A percentile compares a stretch with the other conserved stretches of the same genome.
phyloP scores from a whole-genome alignment of 2,888 invertebrate species.

The Trichacis sp. region DNA sequence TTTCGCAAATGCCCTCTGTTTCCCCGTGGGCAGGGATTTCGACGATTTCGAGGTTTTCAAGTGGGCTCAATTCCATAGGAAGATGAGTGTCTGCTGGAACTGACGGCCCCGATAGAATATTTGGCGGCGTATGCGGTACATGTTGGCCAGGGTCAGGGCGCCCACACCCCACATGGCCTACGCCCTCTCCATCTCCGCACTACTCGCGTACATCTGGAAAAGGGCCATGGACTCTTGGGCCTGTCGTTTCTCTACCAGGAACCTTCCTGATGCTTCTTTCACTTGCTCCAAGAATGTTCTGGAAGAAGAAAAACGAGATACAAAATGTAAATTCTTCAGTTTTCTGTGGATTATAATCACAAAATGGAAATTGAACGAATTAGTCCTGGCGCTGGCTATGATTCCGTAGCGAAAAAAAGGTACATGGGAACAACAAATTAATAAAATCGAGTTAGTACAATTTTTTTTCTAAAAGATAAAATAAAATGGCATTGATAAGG shows the following conservation, averaged over 20 bases:
- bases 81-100: constrained; percentile 63
- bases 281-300: constrained; percentile 82
- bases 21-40: no score
- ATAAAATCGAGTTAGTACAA: no score
- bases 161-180: constrained; percentile 69
- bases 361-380: no score
- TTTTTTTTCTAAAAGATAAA: no score
- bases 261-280: constrained; percentile 87
- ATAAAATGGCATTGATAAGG: no score
- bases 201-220: constrained; percentile 76
- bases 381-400: no score
- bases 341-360: no score
- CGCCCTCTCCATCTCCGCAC: constrained; percentile 66
- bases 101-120: constrained; percentile 66
- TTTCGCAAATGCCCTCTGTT: no score
- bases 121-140: constrained; percentile 66
- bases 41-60: not conserved
- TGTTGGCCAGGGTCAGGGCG: constrained; percentile 66
- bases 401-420: no score
- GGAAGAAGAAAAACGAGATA: constrained; percentile 30
- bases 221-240: constrained; percentile 90
- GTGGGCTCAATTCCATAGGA: constrained; percentile 66
- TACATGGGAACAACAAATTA: no score
- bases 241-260: constrained; percentile 84
- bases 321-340: no score